Base-by-base conservation (phyloP, 2,797 vertebrate genomes). In the Neostethus bicornis region DNA sequence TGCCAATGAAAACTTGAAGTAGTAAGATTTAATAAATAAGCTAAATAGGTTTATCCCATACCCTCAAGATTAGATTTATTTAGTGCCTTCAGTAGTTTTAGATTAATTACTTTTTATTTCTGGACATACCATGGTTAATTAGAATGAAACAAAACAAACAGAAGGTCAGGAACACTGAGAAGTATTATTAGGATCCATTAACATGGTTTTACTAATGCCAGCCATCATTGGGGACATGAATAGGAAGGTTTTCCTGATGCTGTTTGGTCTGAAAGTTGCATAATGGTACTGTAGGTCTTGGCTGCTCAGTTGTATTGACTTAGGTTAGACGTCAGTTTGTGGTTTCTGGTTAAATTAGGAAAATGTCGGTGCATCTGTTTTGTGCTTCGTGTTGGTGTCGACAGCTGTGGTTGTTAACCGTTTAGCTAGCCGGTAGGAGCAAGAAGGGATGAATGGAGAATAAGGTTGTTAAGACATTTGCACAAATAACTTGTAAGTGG, bases 11-110 rank as follows among this genome's bases (percentile, higher is more conserved):
- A 59, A 55, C 24, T 35, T 48, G 19, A 31, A 29, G 53, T 49
- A 66, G 66, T 60, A 49, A 32, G 39, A 66, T 77, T 75, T 50
- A 46, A 52, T 50, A 35, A 70, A 68, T 4, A 60, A 46, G 35
- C 20, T 55, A 48, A 60, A 37, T 43, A 21, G 38, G 42, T 43
- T 53, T 5, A 34, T 57, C 48, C 34, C 75, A 60, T 54, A 76
- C 17, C 28, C 47, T 58, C 7, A 19, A 19, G 16, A 47, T 24
- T 23, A n/a, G 39, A 35, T 37, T n/a, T 19, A 14, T 37, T 23
- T 20, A 31, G 43, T 47, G 59, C 35, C 10, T 13, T 19, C 25
- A 54, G 26, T 45, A 34, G 49, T 52, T 56, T 35, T 16, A 17
- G 39, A 20, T 39, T 39, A 39, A 19, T 39, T 19, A 19, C 17